Evolutionary conservation across 2,888 invertebrate genomes (phyloP), one percentile per base, ranked within the genome.

Genomic region (Apodemia duryi): DNA sequence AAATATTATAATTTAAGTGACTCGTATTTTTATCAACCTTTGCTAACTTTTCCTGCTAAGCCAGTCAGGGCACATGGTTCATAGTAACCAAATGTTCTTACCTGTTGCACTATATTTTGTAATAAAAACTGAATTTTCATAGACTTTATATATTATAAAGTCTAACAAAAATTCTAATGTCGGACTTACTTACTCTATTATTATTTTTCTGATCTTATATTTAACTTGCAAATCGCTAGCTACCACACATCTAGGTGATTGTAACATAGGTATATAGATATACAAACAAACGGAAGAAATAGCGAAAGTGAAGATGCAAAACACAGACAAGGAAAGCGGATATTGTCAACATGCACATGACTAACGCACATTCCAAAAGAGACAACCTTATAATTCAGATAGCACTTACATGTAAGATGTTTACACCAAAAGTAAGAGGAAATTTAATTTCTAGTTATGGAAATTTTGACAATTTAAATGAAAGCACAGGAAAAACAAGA

Each of bases 321-420:
- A 69, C 64, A 67, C 60, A 64, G 70, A 69, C 68, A 73, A 72
- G 72, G 71, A 63, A 71, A 74, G 74, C 74, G 35, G 13, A 57
- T n/a, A 35, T 60, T 60, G 49, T 65, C 63, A 67, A 64, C 70
- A 74, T 71, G 70, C 70, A 32, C n/a, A 60, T 63, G 32, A 65
- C 54, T 60, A 60, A 65, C 51, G 21, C 60, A 63, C 35, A 64
- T 51, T 60, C 43, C 32, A 3, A 54, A 32, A 32, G 57, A 57
- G 57, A 57, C 57, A 13, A 60, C 35, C 13, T 60, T 60, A 60
- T 32, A 35, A 32, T 60, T 60, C 13, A 35, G 13, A 6, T 13
- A 60, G n/a, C 32, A 60, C 60, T 60, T 60, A 62, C 49, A 62
- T 29, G 28, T 62, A 28, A 62, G 11, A 62, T 41, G 29, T 60